Conservation (phyloP, 1,140 invertebrate species). For the Hormaphis cornu region DNA sequence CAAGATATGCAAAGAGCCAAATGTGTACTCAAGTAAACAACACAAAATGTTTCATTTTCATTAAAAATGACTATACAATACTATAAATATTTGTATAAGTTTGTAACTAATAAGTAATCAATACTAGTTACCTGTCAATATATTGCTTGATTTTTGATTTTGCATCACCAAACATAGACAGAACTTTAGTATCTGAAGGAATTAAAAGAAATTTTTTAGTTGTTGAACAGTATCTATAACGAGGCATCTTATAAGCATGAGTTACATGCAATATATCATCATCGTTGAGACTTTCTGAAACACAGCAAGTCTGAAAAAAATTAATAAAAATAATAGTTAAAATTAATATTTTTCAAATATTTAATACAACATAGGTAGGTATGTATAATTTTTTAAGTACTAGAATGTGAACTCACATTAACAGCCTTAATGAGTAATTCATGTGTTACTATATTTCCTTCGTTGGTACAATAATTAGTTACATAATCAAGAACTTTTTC, state of each 20-base stretch:
- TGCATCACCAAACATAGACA: constrained; percentile 54
- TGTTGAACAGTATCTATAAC: constrained; percentile 60
- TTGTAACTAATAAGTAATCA: neutral
- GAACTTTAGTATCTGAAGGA: constrained; percentile 42
- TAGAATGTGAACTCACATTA: no score
- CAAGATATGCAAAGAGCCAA: no score
- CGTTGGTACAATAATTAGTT: constrained; percentile 59
- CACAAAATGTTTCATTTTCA: no score
- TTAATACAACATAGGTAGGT: neutral
- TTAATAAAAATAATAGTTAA: neutral
- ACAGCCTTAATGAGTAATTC: constrained; percentile 7
- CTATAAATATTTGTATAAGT: neutral
- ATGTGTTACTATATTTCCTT: constrained; percentile 41
- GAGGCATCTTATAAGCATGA: constrained; percentile 68
- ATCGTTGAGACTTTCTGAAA: constrained; percentile 59
- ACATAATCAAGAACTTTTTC: constrained; percentile 55
- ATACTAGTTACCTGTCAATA: constrained; percentile 52
- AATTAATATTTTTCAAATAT: neutral
- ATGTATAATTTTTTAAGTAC: neutral
- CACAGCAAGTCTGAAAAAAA: constrained; percentile 51
- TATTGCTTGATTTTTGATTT: constrained; percentile 63
- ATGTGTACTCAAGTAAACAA: no score
- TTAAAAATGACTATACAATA: neutral
- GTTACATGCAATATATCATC: constrained; percentile 74
- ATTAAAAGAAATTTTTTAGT: constrained; percentile 67